These are phyloP conservation scores for Platygyra sinensis DNA, from an alignment of 64 coral and sea anemone species.

Conservation along the genomic window DNA sequence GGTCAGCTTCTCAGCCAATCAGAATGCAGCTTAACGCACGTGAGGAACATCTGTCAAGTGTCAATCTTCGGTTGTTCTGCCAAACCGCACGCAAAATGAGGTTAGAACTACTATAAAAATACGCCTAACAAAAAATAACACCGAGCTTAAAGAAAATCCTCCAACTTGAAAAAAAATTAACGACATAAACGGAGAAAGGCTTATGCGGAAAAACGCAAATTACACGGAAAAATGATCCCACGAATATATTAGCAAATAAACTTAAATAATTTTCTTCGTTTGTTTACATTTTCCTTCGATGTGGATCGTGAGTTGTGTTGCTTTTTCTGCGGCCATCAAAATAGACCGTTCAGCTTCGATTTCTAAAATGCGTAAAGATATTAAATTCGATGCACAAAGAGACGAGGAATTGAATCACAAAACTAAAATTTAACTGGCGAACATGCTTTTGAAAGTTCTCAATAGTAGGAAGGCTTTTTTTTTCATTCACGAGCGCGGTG, in stretches of 20 bases:
- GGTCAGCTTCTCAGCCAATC: constrained; percentile 47
- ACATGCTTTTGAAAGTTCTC: too few relatives aligned
- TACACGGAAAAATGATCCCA: background rate
- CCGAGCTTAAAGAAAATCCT: background rate
- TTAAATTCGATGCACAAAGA: too few relatives aligned
- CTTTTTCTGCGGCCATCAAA: constrained; percentile 3
- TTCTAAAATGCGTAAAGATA: background rate
- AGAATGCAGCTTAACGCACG: background rate
- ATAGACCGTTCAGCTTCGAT: background rate
- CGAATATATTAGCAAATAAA: background rate
- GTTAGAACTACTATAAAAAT: background rate
- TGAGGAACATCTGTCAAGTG: constrained; percentile 50
- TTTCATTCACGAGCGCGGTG: too few relatives aligned
- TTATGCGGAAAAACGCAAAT: background rate
- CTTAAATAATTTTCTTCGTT: background rate
- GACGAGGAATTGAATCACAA: too few relatives aligned
- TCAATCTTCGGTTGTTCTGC: constrained; percentile 19
- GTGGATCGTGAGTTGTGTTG: background rate
- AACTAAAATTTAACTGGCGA: too few relatives aligned
- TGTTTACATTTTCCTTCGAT: constrained; percentile 31
- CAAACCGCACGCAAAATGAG: constrained; percentile 8
- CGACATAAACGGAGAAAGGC: background rate
- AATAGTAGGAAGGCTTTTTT: too few relatives aligned
- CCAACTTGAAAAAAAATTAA: background rate
- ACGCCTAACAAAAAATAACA: background rate